A percentile compares a stretch with the other conserved stretches of the same genome.
Evolutionary conservation across 2,888 invertebrate species (phyloP).

Genomic region (Apodemia hepburni): DNA sequence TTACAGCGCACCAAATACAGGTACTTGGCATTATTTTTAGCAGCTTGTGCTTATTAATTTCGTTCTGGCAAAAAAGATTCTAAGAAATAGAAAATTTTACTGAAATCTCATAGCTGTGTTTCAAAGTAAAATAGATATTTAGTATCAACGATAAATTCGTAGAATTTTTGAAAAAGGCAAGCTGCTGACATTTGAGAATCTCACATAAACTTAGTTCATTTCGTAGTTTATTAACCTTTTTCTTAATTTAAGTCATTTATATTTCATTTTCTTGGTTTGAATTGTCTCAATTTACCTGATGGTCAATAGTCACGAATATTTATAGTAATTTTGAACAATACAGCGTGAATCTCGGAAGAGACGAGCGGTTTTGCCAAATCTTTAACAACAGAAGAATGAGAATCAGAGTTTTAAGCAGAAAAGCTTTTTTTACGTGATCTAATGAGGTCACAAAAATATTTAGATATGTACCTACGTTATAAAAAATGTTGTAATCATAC

Average conservation of each 20-base stretch:
- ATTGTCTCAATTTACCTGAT: too few species aligned
- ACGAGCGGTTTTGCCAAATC: background rate
- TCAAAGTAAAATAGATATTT: background rate
- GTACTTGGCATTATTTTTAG: slow-evolving; percentile 50
- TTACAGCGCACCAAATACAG: slow-evolving; percentile 84
- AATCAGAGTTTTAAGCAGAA: background rate
- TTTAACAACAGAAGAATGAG: background rate
- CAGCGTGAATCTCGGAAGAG: background rate
- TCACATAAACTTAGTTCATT: background rate
- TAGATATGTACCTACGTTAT: too few species aligned
- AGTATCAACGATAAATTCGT: background rate
- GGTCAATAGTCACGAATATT: background rate
- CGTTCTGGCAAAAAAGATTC: too few species aligned
- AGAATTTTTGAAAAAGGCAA: background rate
- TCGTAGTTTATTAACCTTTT: background rate
- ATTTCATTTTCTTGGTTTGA: too few species aligned
- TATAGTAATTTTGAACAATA: background rate
- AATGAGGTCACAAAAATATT: too few species aligned
- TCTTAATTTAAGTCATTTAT: too few species aligned
- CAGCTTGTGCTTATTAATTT: too few species aligned
- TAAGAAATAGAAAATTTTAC: too few species aligned
- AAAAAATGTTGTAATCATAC: background rate
- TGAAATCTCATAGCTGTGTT: background rate
- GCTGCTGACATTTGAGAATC: background rate
- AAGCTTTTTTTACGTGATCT: too few species aligned